Percentiles rank a stretch among this genome's conserved stretches.
These are phyloP conservation scores for Apis laboriosa DNA, from an alignment of 1,140 invertebrate genomes.

Conservation along the genomic window DNA sequence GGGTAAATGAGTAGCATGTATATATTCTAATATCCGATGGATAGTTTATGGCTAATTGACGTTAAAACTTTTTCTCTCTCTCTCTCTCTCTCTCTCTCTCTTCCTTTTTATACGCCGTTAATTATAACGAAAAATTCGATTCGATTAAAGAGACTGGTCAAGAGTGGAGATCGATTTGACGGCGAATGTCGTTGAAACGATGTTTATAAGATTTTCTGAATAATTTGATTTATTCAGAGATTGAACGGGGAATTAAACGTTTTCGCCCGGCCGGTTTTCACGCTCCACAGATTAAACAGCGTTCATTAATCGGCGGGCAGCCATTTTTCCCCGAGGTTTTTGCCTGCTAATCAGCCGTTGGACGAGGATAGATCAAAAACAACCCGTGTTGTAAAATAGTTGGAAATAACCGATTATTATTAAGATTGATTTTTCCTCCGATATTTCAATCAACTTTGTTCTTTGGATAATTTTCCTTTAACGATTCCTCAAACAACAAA, in stretches of 20 bases:
- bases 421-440: neutral
- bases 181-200: neutral
- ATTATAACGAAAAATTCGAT: neutral
- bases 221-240: slow-evolving; percentile 36
- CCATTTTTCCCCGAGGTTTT: neutral
- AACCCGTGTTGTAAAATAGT: neutral
- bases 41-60: no score
- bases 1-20: no score
- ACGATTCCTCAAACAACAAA: no score
- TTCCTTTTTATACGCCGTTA: neutral
- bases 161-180: no score
- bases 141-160: neutral
- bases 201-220: neutral
- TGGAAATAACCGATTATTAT: neutral
- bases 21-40: no score
- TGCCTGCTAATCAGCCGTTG: neutral
- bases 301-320: slow-evolving; percentile 14
- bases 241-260: slow-evolving; percentile 19
- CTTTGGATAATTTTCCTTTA: neutral
- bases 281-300: slow-evolving; percentile 31
- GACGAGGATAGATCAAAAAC: neutral
- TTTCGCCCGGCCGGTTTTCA: slow-evolving; percentile 22
- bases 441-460: neutral
- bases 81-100: no score
- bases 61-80: no score